Evolutionary conservation across 2,113 vertebrate species (phyloP).

Genomic region (Telmatochromis sp.): DNA sequence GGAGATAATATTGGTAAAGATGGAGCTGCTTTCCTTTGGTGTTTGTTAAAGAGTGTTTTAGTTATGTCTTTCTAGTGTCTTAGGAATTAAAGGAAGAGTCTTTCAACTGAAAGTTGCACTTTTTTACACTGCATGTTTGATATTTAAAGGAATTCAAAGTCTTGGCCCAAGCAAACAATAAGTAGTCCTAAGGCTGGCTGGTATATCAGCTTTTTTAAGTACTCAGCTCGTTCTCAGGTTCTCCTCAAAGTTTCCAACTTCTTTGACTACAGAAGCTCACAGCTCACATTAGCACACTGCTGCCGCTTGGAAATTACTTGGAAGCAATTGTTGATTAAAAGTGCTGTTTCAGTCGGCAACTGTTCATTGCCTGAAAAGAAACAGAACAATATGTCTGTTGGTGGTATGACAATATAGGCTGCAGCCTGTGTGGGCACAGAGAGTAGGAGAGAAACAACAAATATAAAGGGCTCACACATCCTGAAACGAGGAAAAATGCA

Average conservation of each 20-base stretch:
- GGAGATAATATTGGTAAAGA: background rate
- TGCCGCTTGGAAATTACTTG: background rate
- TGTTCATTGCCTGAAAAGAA: background rate
- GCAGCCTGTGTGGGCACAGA: background rate
- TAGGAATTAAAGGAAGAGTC: background rate
- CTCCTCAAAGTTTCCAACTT: background rate
- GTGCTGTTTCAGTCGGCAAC: background rate
- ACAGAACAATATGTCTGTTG: background rate
- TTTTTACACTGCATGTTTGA: background rate
- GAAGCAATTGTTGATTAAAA: background rate
- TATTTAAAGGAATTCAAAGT: background rate
- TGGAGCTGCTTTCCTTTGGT: background rate
- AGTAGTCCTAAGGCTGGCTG: background rate
- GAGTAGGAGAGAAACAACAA: background rate
- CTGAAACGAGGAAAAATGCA: background rate
- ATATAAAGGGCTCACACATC: background rate
- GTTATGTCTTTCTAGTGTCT: background rate
- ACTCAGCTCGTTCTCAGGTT: background rate
- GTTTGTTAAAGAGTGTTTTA: background rate
- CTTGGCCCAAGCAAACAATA: background rate
- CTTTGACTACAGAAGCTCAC: background rate
- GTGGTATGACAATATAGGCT: background rate
- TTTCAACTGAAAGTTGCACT: background rate
- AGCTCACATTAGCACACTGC: background rate
- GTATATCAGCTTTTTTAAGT: background rate